These are phyloP conservation scores for Malthinus seriepunctatus DNA, from an alignment of 2,888 invertebrate species.

Conservation along the genomic window DNA sequence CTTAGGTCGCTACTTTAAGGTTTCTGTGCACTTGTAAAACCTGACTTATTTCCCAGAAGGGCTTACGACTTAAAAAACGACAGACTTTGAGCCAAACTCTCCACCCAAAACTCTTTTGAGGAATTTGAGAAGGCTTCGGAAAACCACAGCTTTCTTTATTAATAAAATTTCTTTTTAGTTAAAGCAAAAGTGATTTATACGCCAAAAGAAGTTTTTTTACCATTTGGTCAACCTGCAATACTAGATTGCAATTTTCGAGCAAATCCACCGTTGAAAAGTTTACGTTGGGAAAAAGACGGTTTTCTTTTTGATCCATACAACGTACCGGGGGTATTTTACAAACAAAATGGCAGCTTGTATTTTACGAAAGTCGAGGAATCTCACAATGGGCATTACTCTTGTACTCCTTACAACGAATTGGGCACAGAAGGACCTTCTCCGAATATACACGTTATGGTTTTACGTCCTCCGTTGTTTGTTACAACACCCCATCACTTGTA, in stretches of 20 bases:
- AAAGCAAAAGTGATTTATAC: slow-evolving; percentile 90
- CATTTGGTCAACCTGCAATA: slow-evolving; percentile 79
- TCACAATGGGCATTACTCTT: slow-evolving; percentile 87
- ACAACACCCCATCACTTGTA: slow-evolving; percentile 82
- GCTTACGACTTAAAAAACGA: no score
- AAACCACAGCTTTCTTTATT: background rate
- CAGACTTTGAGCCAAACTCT: no score
- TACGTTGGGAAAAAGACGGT: slow-evolving; percentile 93
- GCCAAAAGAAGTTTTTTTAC: slow-evolving; percentile 81
- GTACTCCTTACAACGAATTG: slow-evolving; percentile 88
- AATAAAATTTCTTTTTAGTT: slow-evolving; percentile 61
- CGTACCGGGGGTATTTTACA: slow-evolving; percentile 83
- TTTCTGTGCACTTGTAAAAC: no score
- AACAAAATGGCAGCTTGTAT: slow-evolving; percentile 67
- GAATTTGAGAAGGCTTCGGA: no score
- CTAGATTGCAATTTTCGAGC: slow-evolving; percentile 91
- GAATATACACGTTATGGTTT: slow-evolving; percentile 81
- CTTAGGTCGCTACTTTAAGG: no score
- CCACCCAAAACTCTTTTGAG: no score
- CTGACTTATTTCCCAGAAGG: no score
- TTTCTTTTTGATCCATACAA: slow-evolving; percentile 89
- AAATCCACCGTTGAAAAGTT: slow-evolving; percentile 86
- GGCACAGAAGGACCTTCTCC: slow-evolving; percentile 86
- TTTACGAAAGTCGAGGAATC: slow-evolving; percentile 81
- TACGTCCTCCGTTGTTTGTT: slow-evolving; percentile 82